Evolutionary conservation across 2,888 invertebrate species (phyloP), one percentile per base, ranked within the genome.

Genomic region (Oithona nana): DNA sequence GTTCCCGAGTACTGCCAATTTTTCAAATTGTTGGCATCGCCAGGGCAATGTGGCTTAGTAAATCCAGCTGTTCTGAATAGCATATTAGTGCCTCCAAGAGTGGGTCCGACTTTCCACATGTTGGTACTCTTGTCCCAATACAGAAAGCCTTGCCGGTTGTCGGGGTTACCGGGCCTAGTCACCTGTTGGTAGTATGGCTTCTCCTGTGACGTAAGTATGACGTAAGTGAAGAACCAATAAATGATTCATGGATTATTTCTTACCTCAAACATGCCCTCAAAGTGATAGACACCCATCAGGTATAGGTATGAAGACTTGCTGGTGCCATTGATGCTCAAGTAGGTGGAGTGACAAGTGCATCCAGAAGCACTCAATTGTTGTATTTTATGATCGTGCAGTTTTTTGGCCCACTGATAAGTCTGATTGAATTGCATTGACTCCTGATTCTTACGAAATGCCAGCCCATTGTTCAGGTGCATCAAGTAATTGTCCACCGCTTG

Each of bases 1-100:
- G 59, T 50, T n/a, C 49, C 48, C 22, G 59, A 24, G 4, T 22
- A 22, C 22, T 56, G 8, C 62, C 62, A 62, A 6, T 55, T 57
- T 8, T 55, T 24, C 11, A 56, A 29, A 28, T 39, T 39, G n/a
- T 54, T 54, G 24, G 62, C 28, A 28, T 62, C 62, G 1, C 31
- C 62, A 31, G 62, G 62, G 28, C 62, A 62, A 30, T 62, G 56
- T n/a, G 55, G 56, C 4, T 22, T 28, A 26, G 56, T 56, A 28
- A 30, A 39, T n/a, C 31, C 8, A 1, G 28, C 26, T 11, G 62
- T 50, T n/a, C 49, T 59, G 59, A 48, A 59, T n/a, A 26, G 6
- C 49, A 29, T 22, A 22, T 59, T 50, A 4, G 48, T 29, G 1
- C 22, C 59, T 16, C 24, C 48, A 22, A 59, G 24, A 1, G 50